These are phyloP conservation scores for Astreopora myriophthalma DNA, from an alignment of 64 coral and sea anemone species.

Conservation along the genomic window DNA sequence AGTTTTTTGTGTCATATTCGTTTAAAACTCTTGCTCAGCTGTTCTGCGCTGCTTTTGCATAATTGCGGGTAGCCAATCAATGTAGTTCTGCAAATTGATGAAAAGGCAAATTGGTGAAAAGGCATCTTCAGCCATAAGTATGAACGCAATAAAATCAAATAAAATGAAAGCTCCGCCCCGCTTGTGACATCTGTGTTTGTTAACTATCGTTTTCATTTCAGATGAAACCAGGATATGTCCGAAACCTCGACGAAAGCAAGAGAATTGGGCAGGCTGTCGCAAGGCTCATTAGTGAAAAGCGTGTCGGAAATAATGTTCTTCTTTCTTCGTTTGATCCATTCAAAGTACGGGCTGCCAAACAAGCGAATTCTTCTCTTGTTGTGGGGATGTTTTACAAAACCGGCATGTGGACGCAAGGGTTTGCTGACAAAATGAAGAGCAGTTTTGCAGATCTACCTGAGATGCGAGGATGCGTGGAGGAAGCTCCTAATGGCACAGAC, in stretches of 20 bases:
- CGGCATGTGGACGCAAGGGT: slow-evolving; percentile 17
- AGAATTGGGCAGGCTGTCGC: slow-evolving; percentile 70
- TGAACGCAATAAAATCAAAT: no score
- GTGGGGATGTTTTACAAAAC: slow-evolving; percentile 68
- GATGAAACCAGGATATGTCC: slow-evolving; percentile 73
- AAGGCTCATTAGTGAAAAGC: slow-evolving; percentile 64
- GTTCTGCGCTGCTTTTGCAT: no score
- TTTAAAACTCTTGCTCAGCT: no score
- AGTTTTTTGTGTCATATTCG: no score
- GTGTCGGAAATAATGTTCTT: slow-evolving; percentile 67
- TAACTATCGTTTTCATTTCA: background rate
- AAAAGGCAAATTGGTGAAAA: no score
- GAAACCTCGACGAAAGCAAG: slow-evolving; percentile 48
- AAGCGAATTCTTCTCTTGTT: slow-evolving; percentile 48
- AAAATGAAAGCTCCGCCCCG: no score
- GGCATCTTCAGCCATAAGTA: no score
- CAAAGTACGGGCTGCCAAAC: slow-evolving; percentile 65
- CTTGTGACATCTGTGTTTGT: no score
- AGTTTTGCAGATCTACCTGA: slow-evolving; percentile 28
- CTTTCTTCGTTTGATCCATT: slow-evolving; percentile 89
- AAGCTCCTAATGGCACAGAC: slow-evolving; percentile 26
- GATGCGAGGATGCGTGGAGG: slow-evolving; percentile 51
- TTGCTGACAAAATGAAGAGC: background rate
- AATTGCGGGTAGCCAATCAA: no score
- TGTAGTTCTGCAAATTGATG: no score